Evolutionary conservation across 2,888 invertebrate genomes (phyloP), one percentile per base, ranked within the genome.

Genomic region (Yponomeuta cagnagella): DNA sequence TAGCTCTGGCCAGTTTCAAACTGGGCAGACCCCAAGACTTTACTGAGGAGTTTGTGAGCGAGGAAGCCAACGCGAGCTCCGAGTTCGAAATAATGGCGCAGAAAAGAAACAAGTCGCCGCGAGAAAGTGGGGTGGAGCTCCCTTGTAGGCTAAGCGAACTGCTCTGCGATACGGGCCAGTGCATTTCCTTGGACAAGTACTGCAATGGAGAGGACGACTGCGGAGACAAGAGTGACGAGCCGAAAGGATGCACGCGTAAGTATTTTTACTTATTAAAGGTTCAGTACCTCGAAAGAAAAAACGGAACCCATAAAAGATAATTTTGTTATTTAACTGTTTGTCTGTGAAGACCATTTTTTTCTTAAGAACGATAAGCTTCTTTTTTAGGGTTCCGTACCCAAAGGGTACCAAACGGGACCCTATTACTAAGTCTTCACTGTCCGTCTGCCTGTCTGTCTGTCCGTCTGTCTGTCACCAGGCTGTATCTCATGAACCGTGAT

Each of bases 201-300:
- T 97, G 97, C 87, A 95, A 97, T 80, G 95, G 96, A 31, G 92
- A 95, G 73, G 94, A 95, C 78, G 96, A 97, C 83, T 97, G 96
- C 79, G 94, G 94, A 48, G 96, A 96, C 84, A 94, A 94, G 78
- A 95, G 95, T 76, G 96, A 97, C 83, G 96, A 97, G 84, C 94
- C 94, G 3, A 93, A 94, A 75, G 93, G 94, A 77, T 96, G 96
- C 85, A 93, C 96, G 79, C 95, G 96, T 96, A 88, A 96, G 96
- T 95, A 78, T 74, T 74, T 63, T 37, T 64, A 10, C 30, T 64
- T 30, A 5, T 5, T 58, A 15, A 58, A 2, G 33, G 52, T 15
- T 58, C 52, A 15, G 52, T 1, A 15, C 10, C 10, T 52, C 52
- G 52, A 12, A 52, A 52, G 12, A 52, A 52, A 12, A 52, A 52